Base-by-base conservation (phyloP, 2,113 vertebrate genomes). In the Pyrgilauda ruficollis region DNA sequence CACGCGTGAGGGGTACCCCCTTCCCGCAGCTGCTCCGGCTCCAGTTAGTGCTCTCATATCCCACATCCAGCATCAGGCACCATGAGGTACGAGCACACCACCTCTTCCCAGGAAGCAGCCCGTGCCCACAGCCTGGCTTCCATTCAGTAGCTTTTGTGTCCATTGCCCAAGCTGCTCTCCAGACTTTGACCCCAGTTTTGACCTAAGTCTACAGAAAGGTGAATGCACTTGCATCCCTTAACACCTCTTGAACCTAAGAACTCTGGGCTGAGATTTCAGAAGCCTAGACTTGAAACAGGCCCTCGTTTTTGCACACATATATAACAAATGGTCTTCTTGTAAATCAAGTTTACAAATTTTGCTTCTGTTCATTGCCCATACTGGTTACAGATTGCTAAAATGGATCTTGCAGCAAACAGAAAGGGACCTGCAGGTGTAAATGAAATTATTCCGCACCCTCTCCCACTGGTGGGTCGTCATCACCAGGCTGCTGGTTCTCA, bases 91-190 rank as follows among this genome's bases (percentile, higher is more conserved):
- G 0, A 96, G 78, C 82, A 66, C 52, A 82, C 79, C 73, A 53
- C 75, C 86, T 78, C 86, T 81, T 67, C 19, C 19, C 44, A 56
- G 83, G 92, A 89, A 92, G 90, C 83, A 94, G 89, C 73, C 33
- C 4, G 0, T 93, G 94, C 92, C 83, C 90, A 84, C 92, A 84
- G 80, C 83, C 84, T 37, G 41, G 76, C 72, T 93, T 95, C 85
- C 88, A 16, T 74, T 81, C 88, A 96, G 93, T 84, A 95, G 90
- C 86, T 88, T 86, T 76, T 68, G 47, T 92, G 62, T 88, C 86
- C 69, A 31, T 58, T 59, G 56, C 80, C 94, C 90, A 94, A 96
- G 87, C 72, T 89, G 83, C 83, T 93, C 3, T 46, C 84, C 91
- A 56, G 77, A 85, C 68, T 83, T 81, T 78, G 79, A 84, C 52